A percentile compares a stretch with the other conserved stretches of the same genome.
phyloP scores from a whole-genome alignment of 2,113 vertebrate genomes.

The Lates calcarifer region DNA sequence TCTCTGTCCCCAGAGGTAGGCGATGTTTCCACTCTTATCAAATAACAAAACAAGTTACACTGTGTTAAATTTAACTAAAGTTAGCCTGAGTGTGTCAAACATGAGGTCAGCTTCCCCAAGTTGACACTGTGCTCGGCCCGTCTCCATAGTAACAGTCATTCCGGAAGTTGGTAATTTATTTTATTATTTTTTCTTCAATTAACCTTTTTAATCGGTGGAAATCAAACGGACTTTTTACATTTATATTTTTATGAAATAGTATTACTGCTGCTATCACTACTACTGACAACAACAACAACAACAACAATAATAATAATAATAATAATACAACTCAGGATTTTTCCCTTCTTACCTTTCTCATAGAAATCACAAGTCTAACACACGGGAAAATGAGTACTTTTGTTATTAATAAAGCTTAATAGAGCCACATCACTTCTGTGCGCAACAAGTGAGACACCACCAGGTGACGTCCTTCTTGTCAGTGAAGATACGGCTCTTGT shows the following conservation, averaged over 20 bases:
- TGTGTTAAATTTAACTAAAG: neutral
- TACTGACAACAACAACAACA: neutral
- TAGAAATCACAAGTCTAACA: neutral
- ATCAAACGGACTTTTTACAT: neutral
- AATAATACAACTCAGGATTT: neutral
- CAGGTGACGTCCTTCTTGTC: conserved; percentile 13
- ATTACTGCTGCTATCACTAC: too few species aligned
- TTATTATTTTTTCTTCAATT: too few species aligned
- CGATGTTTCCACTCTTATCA: neutral
- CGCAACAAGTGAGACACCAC: neutral
- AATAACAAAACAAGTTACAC: neutral
- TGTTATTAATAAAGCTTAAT: neutral
- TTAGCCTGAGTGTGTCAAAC: neutral
- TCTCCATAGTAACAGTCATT: conserved; percentile 65
- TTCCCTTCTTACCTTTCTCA: neutral
- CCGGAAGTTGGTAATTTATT: conserved; percentile 34
- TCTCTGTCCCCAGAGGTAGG: neutral
- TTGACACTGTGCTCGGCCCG: neutral
- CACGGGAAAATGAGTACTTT: neutral
- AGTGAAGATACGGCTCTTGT: neutral
- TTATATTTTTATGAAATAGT: neutral
- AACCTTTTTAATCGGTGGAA: neutral
- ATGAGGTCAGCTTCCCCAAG: neutral
- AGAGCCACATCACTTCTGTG: neutral
- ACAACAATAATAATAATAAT: neutral